phyloP scores from a whole-genome alignment of 2,888 invertebrate species.

The Aricia artaxerxes region DNA sequence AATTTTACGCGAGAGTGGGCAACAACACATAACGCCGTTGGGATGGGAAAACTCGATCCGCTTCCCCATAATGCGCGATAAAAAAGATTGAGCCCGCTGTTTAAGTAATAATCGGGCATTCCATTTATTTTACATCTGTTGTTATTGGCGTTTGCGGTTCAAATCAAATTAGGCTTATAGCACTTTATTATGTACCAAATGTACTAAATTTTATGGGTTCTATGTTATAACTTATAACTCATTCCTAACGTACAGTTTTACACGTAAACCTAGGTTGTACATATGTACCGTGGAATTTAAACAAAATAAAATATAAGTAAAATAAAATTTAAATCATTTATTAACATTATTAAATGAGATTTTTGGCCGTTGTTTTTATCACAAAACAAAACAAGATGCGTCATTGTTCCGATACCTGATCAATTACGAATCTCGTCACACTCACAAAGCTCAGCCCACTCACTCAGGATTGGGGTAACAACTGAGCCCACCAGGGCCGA shows the following conservation, averaged over 20 bases:
- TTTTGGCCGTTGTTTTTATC: not conserved
- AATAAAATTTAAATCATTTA: not conserved
- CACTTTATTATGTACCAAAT: not conserved
- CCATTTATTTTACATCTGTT: not conserved
- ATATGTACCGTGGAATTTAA: too few relatives aligned
- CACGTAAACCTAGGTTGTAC: too few relatives aligned
- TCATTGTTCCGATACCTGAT: not conserved
- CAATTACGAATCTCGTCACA: conserved; percentile 5
- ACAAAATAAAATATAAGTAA: too few relatives aligned
- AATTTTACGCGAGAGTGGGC: conserved; percentile 72
- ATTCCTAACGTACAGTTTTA: not conserved
- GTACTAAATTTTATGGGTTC: not conserved
- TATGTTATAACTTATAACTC: not conserved
- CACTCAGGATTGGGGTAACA: not conserved
- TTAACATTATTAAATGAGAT: too few relatives aligned
- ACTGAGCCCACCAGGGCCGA: not conserved
- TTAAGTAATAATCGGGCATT: conserved; percentile 60
- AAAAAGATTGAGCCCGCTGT: conserved; percentile 75
- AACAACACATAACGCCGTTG: conserved; percentile 56
- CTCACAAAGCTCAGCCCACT: not conserved
- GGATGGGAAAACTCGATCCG: conserved; percentile 67
- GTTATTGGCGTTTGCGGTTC: not conserved
- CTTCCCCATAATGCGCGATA: conserved; percentile 69
- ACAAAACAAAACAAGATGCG: not conserved
- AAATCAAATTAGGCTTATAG: not conserved